Evolutionary conservation across 2,113 vertebrate genomes (phyloP).

Genomic region (Chaetodon trifascialis): DNA sequence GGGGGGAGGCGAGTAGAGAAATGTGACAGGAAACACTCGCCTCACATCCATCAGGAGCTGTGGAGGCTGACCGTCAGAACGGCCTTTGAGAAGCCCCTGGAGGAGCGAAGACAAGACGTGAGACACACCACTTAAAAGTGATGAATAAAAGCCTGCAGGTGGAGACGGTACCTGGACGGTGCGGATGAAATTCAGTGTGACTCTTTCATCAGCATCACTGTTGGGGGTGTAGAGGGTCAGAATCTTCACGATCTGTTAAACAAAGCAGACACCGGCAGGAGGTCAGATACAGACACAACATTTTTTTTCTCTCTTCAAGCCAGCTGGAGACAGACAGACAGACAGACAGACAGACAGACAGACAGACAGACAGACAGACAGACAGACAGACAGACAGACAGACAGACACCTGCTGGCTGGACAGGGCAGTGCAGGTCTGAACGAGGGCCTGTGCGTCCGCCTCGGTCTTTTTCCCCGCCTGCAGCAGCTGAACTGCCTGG

Average conservation of each 20-base stretch:
- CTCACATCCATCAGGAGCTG: conserved; percentile 84
- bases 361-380: conserved; percentile 40
- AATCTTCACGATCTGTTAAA: conserved; percentile 84
- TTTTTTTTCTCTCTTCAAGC: neutral
- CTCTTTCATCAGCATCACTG: conserved; percentile 80
- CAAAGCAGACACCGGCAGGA: conserved; percentile 7
- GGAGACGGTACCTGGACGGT: conserved; percentile 78
- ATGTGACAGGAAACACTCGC: conserved; percentile 83
- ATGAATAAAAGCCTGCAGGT: neutral
- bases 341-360: neutral
- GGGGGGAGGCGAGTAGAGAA: conserved; percentile 69
- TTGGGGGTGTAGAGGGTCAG: conserved; percentile 80
- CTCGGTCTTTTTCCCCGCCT: conserved; percentile 84
- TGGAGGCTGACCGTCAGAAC: conserved; percentile 56
- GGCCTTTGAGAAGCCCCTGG: conserved; percentile 80
- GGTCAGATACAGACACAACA: neutral
- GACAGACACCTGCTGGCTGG: conserved; percentile 83
- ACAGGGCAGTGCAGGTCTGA: conserved; percentile 84
- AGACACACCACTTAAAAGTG: neutral
- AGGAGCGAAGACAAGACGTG: conserved; percentile 9
- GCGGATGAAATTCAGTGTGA: conserved; percentile 83
- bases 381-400: no score
- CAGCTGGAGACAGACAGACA: conserved; percentile 40
- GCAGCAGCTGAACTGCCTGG: conserved; percentile 87
- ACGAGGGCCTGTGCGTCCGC: conserved; percentile 81